Conservation (phyloP, 2,797 vertebrate species). For the Acipenser ruthenus region DNA sequence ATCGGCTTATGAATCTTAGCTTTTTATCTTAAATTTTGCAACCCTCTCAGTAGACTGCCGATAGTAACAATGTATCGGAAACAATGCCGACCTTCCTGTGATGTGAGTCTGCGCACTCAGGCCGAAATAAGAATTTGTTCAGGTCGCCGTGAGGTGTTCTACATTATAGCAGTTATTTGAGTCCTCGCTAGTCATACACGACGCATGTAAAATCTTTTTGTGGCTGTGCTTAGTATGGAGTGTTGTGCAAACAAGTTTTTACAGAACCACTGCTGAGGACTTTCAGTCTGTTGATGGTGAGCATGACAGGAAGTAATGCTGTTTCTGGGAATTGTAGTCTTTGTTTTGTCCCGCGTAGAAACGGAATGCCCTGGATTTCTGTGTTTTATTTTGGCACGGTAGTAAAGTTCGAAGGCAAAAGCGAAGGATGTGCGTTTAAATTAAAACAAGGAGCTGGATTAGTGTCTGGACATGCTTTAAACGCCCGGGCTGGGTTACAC, state of each 20-base stretch:
- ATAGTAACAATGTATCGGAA: conserved; percentile 7
- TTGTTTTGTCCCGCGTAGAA: no score
- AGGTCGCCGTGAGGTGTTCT: no score
- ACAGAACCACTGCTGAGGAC: neutral
- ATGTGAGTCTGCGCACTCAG: neutral
- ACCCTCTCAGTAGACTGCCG: neutral
- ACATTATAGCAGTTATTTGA: no score
- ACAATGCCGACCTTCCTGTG: conserved; percentile 8
- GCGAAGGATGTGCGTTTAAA: no score
- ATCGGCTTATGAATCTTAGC: neutral
- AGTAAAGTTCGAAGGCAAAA: no score
- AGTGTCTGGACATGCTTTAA: no score
- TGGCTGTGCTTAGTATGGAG: neutral
- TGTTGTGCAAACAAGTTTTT: neutral
- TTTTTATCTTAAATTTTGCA: neutral
- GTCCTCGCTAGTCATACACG: no score
- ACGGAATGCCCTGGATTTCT: no score
- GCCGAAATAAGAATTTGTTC: neutral
- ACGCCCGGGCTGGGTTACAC: no score
- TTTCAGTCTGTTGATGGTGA: neutral
- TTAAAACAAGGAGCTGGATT: no score
- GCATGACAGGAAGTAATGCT: neutral
- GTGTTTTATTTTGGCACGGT: no score
- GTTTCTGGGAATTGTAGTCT: neutral
- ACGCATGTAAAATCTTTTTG: no score